These are phyloP conservation scores for Calypte anna DNA, from an alignment of 2,113 vertebrate genomes.

Conservation along the genomic window DNA sequence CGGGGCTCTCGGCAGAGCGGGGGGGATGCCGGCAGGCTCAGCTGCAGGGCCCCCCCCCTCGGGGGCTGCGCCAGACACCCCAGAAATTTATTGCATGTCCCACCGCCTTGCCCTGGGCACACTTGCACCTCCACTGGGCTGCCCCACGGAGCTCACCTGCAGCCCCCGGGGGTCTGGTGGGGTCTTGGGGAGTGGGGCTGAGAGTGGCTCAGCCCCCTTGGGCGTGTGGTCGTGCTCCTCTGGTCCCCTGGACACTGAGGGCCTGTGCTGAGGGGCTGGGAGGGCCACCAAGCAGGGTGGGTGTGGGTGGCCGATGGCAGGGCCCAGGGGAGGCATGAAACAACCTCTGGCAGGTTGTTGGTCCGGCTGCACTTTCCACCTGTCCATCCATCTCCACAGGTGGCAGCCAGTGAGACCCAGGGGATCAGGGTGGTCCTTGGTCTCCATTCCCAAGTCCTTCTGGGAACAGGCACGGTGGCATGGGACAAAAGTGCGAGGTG, in stretches of 20 bases:
- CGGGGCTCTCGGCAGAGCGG: not conserved
- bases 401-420: rapidly evolving
- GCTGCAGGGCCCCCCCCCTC: rapidly evolving
- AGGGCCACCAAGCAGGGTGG: not conserved
- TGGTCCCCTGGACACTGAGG: rapidly evolving
- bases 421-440: not conserved
- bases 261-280: too few relatives aligned
- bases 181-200: not conserved
- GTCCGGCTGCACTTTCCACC: rapidly evolving
- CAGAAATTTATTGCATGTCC: not conserved
- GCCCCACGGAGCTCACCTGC: rapidly evolving
- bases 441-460: not conserved
- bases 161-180: rapidly evolving
- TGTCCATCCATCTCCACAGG: rapidly evolving
- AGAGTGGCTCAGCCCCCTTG: not conserved
- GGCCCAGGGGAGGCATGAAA: not conserved
- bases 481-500: rapidly evolving
- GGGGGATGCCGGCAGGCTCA: not conserved
- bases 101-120: rapidly evolving
- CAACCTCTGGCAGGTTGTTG: not conserved
- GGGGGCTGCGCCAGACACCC: not conserved
- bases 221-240: rapidly evolving
- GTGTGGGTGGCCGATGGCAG: not conserved
- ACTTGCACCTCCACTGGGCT: not conserved
- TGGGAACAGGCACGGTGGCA: not conserved